Base-by-base conservation (phyloP, 2,113 vertebrate genomes). In the Edolisoma coerulescens region DNA sequence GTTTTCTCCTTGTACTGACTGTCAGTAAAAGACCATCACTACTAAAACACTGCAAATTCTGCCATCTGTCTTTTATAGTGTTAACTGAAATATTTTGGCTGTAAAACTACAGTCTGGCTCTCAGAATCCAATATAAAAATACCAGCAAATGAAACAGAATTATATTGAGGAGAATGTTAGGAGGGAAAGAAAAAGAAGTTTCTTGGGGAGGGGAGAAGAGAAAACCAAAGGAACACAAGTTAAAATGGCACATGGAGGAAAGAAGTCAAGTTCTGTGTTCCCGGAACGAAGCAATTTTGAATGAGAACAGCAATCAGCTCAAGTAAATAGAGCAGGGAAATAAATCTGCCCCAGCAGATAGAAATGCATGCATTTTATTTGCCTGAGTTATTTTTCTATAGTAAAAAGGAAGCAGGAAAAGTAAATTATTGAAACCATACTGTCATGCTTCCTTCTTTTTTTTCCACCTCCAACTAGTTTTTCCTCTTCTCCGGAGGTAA, bases 1-100 rank as follows among this genome's bases (percentile, higher is more conserved):
- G 32, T 74, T 84, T 89, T 57, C 35, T 70, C 6, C 2, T 1
- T 78, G 16, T 80, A 30, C 30, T 42, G 54, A 28, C 47, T 94
- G 45, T 18, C 80, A 56, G 76, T 63, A 84, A 75, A 90, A 91
- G 76, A 50, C 56, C 42, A 78, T 74, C 64, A 37, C 35, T 68
- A 22, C 35, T 67, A 54, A 47, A 92, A 56, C 32, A 49, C 28
- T 95, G 89, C 30, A 67, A 30, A 84, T 53, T 77, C 76, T 84
- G 57, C 93, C 86, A 63, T 97, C 91, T 95, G 68, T 67, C 68
- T 93, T 79, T 93, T 83, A 60, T 41, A 47, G 45, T 90, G 63
- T 92, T 88, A 88, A 80, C 47, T 2, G 41, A 90, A 88, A 86
- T 80, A 92, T 84, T 90, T 90, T 93, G 67, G 53, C 67, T 88